A percentile compares a stretch with the other conserved stretches of the same genome.
These are phyloP conservation scores for Erebia palarica DNA, from an alignment of 2,888 invertebrate genomes.

Conservation along the genomic window DNA sequence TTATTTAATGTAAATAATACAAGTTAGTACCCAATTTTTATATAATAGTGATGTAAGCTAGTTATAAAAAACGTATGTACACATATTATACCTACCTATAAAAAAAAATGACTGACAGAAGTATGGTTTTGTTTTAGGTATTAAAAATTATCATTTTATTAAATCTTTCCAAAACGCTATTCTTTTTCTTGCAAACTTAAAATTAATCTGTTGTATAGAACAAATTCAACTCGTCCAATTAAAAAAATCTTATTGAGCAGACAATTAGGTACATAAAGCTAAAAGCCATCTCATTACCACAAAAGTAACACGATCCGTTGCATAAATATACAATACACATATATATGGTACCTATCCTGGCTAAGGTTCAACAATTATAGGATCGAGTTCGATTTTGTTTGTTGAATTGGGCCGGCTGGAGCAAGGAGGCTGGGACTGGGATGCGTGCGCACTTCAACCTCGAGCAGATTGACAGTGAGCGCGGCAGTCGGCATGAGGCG, in stretches of 20 bases:
- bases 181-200: no score
- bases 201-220: no score
- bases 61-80: no score
- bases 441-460: constrained; percentile 60
- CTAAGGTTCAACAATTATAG: constrained; percentile 43
- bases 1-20: no score
- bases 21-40: no score
- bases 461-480: constrained; percentile 47
- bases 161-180: background rate
- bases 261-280: constrained; percentile 16
- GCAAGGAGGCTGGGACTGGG: constrained; percentile 61
- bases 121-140: no score
- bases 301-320: constrained; percentile 17
- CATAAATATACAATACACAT: constrained; percentile 22
- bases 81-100: no score
- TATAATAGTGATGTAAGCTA: no score
- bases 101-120: no score
- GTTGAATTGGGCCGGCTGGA: constrained; percentile 55
- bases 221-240: no score
- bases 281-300: constrained; percentile 25
- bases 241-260: background rate
- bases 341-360: constrained; percentile 25
- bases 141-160: no score
- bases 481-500: constrained; percentile 77
- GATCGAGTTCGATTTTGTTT: constrained; percentile 46